Percentiles rank a stretch among this genome's conserved stretches.
These are phyloP conservation scores for Heliornis fulica DNA, from an alignment of 2,113 vertebrate genomes.

Conservation along the genomic window DNA sequence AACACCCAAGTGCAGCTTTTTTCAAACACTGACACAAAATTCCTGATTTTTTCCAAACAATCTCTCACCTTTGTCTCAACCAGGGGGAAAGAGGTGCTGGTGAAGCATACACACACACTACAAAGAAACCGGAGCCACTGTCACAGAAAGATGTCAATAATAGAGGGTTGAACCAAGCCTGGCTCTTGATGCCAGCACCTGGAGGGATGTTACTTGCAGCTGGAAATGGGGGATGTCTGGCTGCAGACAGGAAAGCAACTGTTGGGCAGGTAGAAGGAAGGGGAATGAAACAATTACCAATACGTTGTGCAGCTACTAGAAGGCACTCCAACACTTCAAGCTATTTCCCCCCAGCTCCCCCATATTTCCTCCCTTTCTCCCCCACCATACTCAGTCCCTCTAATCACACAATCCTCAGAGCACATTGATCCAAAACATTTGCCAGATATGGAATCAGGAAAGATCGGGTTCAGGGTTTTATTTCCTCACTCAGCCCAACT, in stretches of 20 bases:
- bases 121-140: not conserved
- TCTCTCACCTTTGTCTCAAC: not conserved
- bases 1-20: not conserved
- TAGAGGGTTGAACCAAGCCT: not conserved
- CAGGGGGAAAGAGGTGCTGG: not conserved
- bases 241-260: not conserved
- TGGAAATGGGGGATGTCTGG: not conserved
- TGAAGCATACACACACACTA: not conserved
- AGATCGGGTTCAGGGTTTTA: not conserved
- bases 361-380: not conserved
- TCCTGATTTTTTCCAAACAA: not conserved
- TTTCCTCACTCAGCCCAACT: not conserved
- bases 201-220: not conserved
- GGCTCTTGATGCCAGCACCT: not conserved
- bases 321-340: not conserved
- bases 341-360: not conserved
- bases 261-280: not conserved
- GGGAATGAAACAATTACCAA: not conserved
- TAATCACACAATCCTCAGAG: not conserved
- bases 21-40: not conserved
- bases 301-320: not conserved
- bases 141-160: not conserved
- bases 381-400: not conserved
- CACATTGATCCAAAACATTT: not conserved
- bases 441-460: not conserved